Conservation (phyloP, 2,113 vertebrate species). For the Geococcyx californianus region DNA sequence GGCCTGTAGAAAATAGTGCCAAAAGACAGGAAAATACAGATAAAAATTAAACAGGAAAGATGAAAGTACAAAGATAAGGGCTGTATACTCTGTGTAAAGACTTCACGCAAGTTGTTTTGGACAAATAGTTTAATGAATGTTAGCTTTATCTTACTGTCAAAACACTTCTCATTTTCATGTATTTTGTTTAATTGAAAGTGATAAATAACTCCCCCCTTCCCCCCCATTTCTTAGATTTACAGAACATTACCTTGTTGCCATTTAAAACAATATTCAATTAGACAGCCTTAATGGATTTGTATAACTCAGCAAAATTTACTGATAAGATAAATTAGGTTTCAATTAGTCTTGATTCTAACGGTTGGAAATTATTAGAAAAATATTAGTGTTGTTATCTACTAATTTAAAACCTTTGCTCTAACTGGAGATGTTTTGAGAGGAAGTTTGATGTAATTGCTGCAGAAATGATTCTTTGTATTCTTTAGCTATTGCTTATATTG, state of each 20-base stretch:
- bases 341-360: neutral
- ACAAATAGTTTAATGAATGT: neutral
- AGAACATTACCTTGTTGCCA: neutral
- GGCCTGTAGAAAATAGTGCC: neutral
- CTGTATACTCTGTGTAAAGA: neutral
- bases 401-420: neutral
- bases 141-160: neutral
- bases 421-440: neutral
- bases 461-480: neutral
- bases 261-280: neutral
- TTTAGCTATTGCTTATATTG: neutral
- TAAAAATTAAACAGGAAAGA: neutral
- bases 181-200: neutral
- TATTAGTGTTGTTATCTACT: neutral
- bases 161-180: neutral
- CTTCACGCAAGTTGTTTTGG: neutral
- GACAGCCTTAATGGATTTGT: neutral
- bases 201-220: neutral
- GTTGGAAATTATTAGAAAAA: neutral
- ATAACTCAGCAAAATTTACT: neutral
- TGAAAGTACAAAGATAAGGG: neutral
- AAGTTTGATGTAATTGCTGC: neutral
- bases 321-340: neutral
- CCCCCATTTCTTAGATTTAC: neutral
- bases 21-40: neutral